Percentiles rank a stretch among this genome's conserved stretches.
These are phyloP conservation scores for Lepidothrix coronata DNA, from an alignment of 2,113 vertebrate species.

Conservation along the genomic window DNA sequence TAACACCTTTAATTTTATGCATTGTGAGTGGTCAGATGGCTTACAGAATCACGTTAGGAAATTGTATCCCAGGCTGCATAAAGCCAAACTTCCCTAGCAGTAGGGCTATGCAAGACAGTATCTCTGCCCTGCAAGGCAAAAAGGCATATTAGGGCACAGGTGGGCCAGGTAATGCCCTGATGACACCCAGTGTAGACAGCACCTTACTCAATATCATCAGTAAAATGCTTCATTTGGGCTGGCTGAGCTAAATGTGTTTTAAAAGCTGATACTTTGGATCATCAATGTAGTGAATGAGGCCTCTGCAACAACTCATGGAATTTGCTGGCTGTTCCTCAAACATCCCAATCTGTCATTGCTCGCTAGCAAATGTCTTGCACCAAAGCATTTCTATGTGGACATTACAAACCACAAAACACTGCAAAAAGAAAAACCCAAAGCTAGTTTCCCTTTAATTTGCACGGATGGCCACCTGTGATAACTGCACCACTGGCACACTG, in stretches of 20 bases:
- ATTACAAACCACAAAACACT: neutral
- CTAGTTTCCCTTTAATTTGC: neutral
- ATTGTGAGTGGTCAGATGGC: neutral
- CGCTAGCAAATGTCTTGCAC: neutral
- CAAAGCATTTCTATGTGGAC: neutral
- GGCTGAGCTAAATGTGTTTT: neutral
- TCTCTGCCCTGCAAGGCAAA: fast-evolving
- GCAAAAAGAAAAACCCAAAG: neutral
- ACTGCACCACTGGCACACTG: fast-evolving
- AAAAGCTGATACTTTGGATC: neutral
- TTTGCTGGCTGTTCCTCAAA: neutral
- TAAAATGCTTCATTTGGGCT: neutral
- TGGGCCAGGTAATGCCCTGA: neutral
- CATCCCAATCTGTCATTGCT: neutral
- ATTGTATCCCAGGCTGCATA: neutral
- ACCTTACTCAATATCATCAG: neutral
- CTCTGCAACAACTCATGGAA: neutral
- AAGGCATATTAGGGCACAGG: neutral
- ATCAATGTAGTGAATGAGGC: neutral
- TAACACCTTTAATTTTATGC: neutral
- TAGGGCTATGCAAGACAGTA: fast-evolving
- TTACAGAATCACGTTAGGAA: neutral
- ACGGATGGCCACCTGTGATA: neutral
- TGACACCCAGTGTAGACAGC: neutral
- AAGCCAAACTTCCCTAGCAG: neutral